Conservation (phyloP, 2,113 vertebrate genomes). For the Elgaria multicarinata region DNA sequence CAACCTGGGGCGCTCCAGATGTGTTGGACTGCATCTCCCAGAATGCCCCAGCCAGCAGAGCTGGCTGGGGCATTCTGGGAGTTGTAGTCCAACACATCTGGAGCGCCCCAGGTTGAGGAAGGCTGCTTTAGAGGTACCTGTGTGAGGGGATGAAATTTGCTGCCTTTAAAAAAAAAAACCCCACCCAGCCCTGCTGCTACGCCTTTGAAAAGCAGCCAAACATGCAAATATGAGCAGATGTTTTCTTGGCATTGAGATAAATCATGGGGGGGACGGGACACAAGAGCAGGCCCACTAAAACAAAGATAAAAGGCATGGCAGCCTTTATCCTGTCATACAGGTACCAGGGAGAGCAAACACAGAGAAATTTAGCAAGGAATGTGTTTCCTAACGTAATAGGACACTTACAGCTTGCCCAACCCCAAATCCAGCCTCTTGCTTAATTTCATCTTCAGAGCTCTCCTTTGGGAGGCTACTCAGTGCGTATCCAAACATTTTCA, state of each 20-base stretch:
- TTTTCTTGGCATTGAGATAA: background rate
- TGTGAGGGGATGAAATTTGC: background rate
- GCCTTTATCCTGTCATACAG: background rate
- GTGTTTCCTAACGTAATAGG: background rate
- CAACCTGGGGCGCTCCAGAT: no score
- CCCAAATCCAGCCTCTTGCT: background rate
- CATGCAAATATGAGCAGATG: background rate
- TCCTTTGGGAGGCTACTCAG: no score
- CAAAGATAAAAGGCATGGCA: background rate
- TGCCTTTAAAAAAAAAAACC: no score
- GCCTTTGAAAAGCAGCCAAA: background rate
- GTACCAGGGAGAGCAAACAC: background rate
- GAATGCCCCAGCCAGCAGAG: no score
- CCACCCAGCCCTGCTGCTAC: no score
- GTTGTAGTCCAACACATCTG: no score
- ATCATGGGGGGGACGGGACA: background rate
- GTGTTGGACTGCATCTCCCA: no score
- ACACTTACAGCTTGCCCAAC: background rate
- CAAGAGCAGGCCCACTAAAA: background rate
- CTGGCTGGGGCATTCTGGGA: no score
- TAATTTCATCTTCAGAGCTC: background rate
- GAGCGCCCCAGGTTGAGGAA: no score
- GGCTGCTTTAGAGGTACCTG: background rate
- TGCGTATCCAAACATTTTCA: no score
- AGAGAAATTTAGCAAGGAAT: background rate